Evolutionary conservation across 2,888 invertebrate species (phyloP), one percentile per base, ranked within the genome.

Genomic region (Synanthedon vespiformis): DNA sequence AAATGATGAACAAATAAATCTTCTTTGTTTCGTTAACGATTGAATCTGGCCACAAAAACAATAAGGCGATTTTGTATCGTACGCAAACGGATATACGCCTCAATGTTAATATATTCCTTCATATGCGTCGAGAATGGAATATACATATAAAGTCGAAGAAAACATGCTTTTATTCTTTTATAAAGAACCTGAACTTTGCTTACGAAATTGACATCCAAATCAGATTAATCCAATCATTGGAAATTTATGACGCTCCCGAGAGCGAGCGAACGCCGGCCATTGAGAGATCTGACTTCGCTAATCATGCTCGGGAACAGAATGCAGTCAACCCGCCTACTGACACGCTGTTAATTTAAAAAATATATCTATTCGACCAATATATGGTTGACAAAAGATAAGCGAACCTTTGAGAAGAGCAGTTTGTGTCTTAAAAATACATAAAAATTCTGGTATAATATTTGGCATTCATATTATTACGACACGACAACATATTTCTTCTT

Each of bases 141-240:
- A 70, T 70, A 69, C 75, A 70, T 70, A 69, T 64, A 73, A 76
- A 65, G 68, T 68, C 67, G 64, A 67, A 71, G 64, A 66, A 60
- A 65, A 68, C 75, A 71, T 75, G 75, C 77, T 76, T 76, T 76
- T 81, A 77, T 83, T 82, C 72, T 77, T 68, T 79, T 81, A 75
- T 77, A 81, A 72, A 82, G 74, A 72, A 72, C 75, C 74, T 40
- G 50, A 34, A 50, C 77, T 77, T 80, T 80, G 74, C 73, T 74
- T 77, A 75, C 81, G 78, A 87, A 86, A 81, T 84, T 84, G 84
- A 83, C 85, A 84, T 80, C 77, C 82, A 87, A 87, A 88, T 88
- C 88, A 86, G 88, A 88, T 88, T 86, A 88, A 85, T 83, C 86
- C 87, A 84, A 88, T 87, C 87, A 88, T 84, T 83, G 83, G 74